Evolutionary conservation across 2,888 invertebrate species (phyloP), one percentile per base, ranked within the genome.

Genomic region (Argyra leucocephala): DNA sequence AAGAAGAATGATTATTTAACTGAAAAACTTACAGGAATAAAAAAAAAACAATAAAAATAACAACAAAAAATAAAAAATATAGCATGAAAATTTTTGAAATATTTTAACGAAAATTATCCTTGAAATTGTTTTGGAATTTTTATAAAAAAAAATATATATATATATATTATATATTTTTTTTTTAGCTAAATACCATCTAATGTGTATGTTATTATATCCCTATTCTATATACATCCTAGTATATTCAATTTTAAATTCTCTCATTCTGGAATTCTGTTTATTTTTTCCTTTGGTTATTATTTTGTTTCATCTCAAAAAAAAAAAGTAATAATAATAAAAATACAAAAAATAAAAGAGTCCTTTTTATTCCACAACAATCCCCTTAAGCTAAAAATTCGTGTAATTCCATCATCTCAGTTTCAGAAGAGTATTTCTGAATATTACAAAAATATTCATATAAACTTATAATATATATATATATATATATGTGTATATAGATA

Each of bases 41-140:
- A 37, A 37, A 15, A 37, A 37, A 15, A 37, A 37, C 37, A 37
- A 9, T 15, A 37, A 37, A 37, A 9, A 48, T 48, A 48, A 7
- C 7, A 31, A 10, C 31, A 31, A n/a, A 48, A 48, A 48, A 48
- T 18, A 48, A 48, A 48, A 48, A 48, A 48, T 48, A 15, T 18
- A 48, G 18, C 48, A 48, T 48, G 48, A 48, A 48, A 48, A 48
- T 48, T 48, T 48, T 48, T n/a, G 18, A 48, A 48, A 48, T 48
- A 18, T 48, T 48, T 48, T 48, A 48, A 48, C 48, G 48, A 48
- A 48, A 48, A 48, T 48, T 48, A 48, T 48, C 48, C 48, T 48
- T 48, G 48, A 48, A 48, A 48, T 15, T 48, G 7, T 6, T 48
- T 48, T 48, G 7, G 48, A 18, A 48, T 15, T 48, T 48, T 48